Evolutionary conservation across 2,113 vertebrate species (phyloP).

Genomic region (Glareola pratincola): DNA sequence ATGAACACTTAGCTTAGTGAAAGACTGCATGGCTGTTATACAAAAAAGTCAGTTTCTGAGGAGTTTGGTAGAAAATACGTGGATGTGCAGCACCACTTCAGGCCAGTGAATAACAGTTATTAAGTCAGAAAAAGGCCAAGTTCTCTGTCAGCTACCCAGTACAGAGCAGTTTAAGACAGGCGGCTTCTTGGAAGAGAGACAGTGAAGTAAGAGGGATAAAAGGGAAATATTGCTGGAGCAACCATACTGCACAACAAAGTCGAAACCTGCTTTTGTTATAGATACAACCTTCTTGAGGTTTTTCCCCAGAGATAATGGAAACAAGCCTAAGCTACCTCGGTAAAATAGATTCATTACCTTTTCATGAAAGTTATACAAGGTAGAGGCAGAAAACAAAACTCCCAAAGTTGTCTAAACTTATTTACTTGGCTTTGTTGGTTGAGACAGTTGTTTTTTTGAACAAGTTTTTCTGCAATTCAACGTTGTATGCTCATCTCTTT

Average conservation of each 20-base stretch:
- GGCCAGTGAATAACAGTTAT: neutral
- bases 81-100: neutral
- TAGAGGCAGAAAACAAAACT: neutral
- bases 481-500: accelerated
- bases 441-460: neutral
- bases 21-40: neutral
- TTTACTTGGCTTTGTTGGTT: neutral
- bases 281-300: neutral
- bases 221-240: neutral
- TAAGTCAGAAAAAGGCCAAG: neutral
- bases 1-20: neutral
- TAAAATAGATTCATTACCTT: neutral
- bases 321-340: neutral
- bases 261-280: neutral
- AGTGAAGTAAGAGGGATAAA: neutral
- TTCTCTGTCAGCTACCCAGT: neutral
- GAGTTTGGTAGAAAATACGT: neutral
- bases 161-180: neutral
- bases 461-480: neutral
- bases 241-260: neutral
- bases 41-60: neutral
- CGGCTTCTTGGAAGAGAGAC: neutral
- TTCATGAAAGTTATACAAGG: neutral
- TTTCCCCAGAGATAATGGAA: neutral
- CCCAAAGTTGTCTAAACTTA: neutral